A percentile compares a stretch with the other conserved stretches of the same genome.
Evolutionary conservation across 2,888 invertebrate species (phyloP).

Genomic region (Drosophila mayaguana): DNA sequence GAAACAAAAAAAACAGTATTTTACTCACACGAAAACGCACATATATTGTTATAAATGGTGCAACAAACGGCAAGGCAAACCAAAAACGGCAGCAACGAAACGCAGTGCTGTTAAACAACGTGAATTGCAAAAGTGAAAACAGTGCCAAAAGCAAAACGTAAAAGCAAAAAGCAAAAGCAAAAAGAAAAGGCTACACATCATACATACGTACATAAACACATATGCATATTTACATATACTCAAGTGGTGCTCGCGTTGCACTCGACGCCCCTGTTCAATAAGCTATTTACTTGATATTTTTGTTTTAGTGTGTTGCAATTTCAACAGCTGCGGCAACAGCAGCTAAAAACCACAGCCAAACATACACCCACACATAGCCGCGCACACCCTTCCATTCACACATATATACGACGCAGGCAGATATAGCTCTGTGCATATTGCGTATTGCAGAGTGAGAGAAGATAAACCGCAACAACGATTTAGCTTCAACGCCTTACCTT

Average conservation of each 20-base stretch:
- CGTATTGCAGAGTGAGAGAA: constrained; percentile 32
- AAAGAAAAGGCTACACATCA: constrained; percentile 39
- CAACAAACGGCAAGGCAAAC: constrained; percentile 31
- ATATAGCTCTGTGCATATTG: constrained; percentile 25
- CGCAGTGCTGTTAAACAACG: constrained; percentile 37
- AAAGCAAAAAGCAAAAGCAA: constrained; percentile 26
- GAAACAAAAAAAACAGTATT: constrained; percentile 55
- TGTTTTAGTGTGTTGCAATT: constrained; percentile 39
- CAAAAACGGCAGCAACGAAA: constrained; percentile 27
- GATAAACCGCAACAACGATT: constrained; percentile 32
- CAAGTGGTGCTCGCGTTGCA: constrained; percentile 57
- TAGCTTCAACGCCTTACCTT: constrained; percentile 38
- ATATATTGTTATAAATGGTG: constrained; percentile 56
- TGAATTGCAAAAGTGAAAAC: constrained; percentile 67
- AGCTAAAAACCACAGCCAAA: constrained; percentile 35
- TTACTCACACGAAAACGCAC: constrained; percentile 21
- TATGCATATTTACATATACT: constrained; percentile 42
- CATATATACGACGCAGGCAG: constrained; percentile 3
- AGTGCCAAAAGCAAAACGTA: constrained; percentile 54
- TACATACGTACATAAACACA: constrained; percentile 14
- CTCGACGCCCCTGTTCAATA: constrained; percentile 57
- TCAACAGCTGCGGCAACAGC: constrained; percentile 28
- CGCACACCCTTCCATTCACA: constrained; percentile 3
- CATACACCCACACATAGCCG: constrained; percentile 18
- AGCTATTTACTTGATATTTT: constrained; percentile 60